phyloP scores from a whole-genome alignment of 2,888 invertebrate genomes.

The Oeneis ivallda region DNA sequence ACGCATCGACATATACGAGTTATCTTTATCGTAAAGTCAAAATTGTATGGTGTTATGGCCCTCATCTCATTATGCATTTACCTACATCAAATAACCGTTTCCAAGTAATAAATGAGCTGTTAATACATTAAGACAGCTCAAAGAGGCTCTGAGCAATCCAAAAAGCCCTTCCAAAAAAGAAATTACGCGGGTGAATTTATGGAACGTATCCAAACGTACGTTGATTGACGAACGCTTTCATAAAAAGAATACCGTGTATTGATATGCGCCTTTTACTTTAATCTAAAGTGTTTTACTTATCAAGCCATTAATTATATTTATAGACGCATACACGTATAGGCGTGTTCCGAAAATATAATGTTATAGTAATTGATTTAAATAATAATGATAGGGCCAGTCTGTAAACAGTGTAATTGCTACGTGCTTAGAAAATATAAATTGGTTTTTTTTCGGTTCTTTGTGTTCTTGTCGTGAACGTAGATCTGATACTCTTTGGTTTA shows the following conservation, averaged over 20 bases:
- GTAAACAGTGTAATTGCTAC: constrained; percentile 62
- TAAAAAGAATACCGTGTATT: constrained; percentile 52
- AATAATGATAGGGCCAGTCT: constrained; percentile 64
- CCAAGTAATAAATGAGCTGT: constrained; percentile 19
- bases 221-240: constrained; percentile 54
- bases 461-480: constrained; percentile 32
- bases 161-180: constrained; percentile 17
- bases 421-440: constrained; percentile 39
- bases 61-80: not conserved
- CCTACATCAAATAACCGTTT: constrained; percentile 15
- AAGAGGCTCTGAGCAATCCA: constrained; percentile 7
- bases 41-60: no score
- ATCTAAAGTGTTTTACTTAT: constrained; percentile 78
- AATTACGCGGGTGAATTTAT: constrained; percentile 32
- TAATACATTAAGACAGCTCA: constrained; percentile 8
- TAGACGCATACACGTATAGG: constrained; percentile 62
- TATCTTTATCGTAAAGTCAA: not conserved
- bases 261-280: constrained; percentile 65
- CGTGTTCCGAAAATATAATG: constrained; percentile 63
- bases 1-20: not conserved
- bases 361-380: constrained; percentile 77
- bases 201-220: constrained; percentile 40
- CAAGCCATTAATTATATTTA: constrained; percentile 67
- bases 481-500: constrained; percentile 37
- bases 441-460: constrained; percentile 39